Base-by-base conservation (phyloP, 2,113 vertebrate genomes). In the Tinamus guttatus region DNA sequence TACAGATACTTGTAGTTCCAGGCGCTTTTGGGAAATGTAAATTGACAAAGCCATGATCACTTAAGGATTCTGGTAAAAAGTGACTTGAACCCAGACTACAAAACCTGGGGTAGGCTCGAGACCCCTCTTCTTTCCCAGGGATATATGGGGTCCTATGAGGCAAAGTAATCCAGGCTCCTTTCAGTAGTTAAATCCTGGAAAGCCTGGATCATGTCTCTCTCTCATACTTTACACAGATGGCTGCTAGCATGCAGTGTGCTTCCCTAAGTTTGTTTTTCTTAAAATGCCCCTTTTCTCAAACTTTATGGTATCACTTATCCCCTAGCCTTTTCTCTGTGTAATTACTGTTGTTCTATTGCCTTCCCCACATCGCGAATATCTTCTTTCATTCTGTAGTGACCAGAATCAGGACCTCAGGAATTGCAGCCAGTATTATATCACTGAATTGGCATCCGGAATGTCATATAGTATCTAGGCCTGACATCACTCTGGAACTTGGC, bases 401-500 rank as follows among this genome's bases (percentile, higher is more conserved):
- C 93, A 30, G 62, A 80, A 43, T 8, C 80, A 62, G 85, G 80
- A 87, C 43, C 41, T 8, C 41, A 41, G 96, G 74, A 96, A 70
- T 67, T 9, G 60, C 64, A 97, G 97, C 95, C 30, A 14, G 28
- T 30, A 40, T 96, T 88, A 52, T 64, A 60, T 93, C 95, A 89
- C 12, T 9, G 81, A 58, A 49, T 60, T 84, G 92, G 90, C 94
- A 93, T 93, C 93, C 34, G 79, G 75, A 65, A 93, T 94, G 96
- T 96, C 95, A 95, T 94, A 82, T 4, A 65, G 47, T 16, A 7
- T 56, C 7, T 45, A 69, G 93, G 77, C 87, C 87, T 95, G 96
- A 94, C 88, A 73, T 89, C 95, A 95, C 93, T 92, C 92, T 94
- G 94, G 85, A 97, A 96, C 97, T 96, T 97, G 90, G 77, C 96